Evolutionary conservation across 2,797 vertebrate species (phyloP), one percentile per base, ranked within the genome.

Genomic region (Brotula barbata): DNA sequence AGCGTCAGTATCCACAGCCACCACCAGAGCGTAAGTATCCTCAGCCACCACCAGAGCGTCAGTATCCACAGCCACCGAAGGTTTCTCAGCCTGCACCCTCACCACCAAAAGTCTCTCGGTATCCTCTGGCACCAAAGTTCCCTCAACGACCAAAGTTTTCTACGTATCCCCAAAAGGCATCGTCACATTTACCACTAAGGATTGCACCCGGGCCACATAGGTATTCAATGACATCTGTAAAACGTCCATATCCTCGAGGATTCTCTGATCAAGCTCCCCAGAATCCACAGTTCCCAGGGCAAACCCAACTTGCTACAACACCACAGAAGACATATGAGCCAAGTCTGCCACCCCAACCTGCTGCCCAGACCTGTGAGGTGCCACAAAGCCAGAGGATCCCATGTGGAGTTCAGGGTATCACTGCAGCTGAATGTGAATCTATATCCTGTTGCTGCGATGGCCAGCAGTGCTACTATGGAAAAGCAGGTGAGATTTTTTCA

Each of bases 391-490:
- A 58, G 5, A 87, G 63, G 77, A 20, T 92, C 22, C 62, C 65
- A 11, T 92, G 91, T 67, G 89, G 90, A 45, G 1, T 1, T 49
- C 0, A 7, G 40, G 60, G 1, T 15, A 82, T 87, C 13, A 56
- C 71, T 55, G 51, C 64, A 33, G 15, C 4, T 23, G 65, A 0
- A 3, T 91, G 91, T 80, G 47, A 64, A 0, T 66, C 48, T 0
- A 78, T 88, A 3, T 57, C 58, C 51, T 91, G 90, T 47, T 92
- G 91, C 58, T 84, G 77, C 73, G 80, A 89, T 25, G 74, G 77
- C 2, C 43, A 6, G 0, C 51, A 52, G 1, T 91, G 91, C 71
- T 90, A 73, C 59, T 91, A 80, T 80, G 89, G 84, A 58, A 88
- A 62, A n/a, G 46, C 80, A 72, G 90, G 90, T 89, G 44, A 34